Evolutionary conservation across 2,113 vertebrate genomes (phyloP), one percentile per base, ranked within the genome.

Genomic region (Piprites chloris): DNA sequence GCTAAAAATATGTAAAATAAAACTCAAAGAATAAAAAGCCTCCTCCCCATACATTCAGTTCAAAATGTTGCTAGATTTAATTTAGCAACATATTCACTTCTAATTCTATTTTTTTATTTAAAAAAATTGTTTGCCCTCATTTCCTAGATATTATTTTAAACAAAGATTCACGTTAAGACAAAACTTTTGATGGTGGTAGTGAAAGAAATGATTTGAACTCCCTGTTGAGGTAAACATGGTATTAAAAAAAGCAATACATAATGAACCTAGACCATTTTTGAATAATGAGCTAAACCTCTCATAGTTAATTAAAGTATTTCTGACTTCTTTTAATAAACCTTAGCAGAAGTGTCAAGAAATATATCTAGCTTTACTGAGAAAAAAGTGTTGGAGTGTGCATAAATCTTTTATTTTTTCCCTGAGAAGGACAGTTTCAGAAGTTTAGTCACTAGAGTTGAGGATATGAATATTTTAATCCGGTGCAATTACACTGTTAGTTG

Each of bases 161-260:
- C 3, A 67, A 77, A 66, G 3, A 30, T 75, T 80, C 22, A 69
- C 8, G 35, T 12, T 49, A 62, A 32, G 32, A 17, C 2, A 76
- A 62, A 59, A 10, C 1, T 9, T 66, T 50, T 61, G 9, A 58
- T 82, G 6, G 9, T 59, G 14, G 4, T 49, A 39, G 15, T 62
- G 46, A 80, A 68, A 77, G 18, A 77, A 65, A 71, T 46, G 14
- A 76, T 49, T 32, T 46, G 12, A 23, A 52, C 12, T 90, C 7
- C 12, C 1, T 5, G 35, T 1, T 0, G 0, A 53, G 22, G 26
- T 47, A 87, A 90, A 78, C 4, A 35, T 3, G 3, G 5, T 5
- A 52, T 62, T 9, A 26, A 28, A 66, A 65, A 93, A 85, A 73
- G 2, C 3, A 46, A 15, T 9, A 73, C n/a, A 30, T 28, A 44